Evolutionary conservation across 2,797 vertebrate species (phyloP).

Genomic region (Phoxinus dragarum): DNA sequence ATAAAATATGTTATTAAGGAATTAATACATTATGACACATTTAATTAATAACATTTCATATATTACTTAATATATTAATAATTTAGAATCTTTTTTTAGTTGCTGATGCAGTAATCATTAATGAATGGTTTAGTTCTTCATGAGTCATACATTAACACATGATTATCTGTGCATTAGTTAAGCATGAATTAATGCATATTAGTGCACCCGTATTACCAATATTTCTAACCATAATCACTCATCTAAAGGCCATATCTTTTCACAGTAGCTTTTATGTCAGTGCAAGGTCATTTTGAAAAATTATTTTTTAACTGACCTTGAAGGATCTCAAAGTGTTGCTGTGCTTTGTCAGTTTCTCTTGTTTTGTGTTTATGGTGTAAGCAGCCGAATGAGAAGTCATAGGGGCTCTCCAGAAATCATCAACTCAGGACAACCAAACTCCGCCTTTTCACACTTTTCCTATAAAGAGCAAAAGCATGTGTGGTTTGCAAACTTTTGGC

Average conservation of each 20-base stretch:
- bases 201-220: too few species aligned
- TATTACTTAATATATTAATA: too few species aligned
- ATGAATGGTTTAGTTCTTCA: too few species aligned
- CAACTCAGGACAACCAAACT: constrained; percentile 7
- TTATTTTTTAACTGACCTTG: neutral
- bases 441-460: constrained; percentile 43
- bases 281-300: constrained; percentile 11
- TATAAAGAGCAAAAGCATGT: constrained; percentile 64
- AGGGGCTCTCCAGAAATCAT: constrained; percentile 45
- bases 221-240: neutral
- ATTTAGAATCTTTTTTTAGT: too few species aligned
- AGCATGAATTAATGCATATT: too few species aligned
- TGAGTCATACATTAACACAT: too few species aligned
- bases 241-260: neutral
- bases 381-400: constrained; percentile 52
- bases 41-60: too few species aligned
- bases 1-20: too few species aligned
- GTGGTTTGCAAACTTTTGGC: neutral
- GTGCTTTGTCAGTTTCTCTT: constrained; percentile 58
- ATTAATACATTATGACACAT: too few species aligned
- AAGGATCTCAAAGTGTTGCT: constrained; percentile 66
- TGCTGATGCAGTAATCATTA: too few species aligned
- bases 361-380: constrained; percentile 74
- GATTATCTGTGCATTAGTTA: too few species aligned
- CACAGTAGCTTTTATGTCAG: neutral